Evolutionary conservation across 2,888 invertebrate genomes (phyloP).

Genomic region (Apantesis nais): DNA sequence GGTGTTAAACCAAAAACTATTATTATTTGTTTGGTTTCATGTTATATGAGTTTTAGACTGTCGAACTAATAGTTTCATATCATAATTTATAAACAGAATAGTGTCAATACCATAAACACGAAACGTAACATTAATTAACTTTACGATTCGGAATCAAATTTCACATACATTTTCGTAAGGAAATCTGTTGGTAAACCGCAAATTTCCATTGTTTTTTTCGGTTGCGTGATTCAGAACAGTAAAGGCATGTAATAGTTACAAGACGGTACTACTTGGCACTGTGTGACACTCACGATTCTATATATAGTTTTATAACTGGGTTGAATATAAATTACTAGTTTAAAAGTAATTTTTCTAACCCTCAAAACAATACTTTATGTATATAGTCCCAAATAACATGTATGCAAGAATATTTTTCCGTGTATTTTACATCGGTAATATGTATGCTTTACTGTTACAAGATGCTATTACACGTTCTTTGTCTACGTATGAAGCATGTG

Average conservation of each 20-base stretch:
- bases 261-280: constrained; percentile 60
- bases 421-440: not conserved
- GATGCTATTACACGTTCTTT: too few relatives aligned
- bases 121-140: not conserved
- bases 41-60: too few relatives aligned
- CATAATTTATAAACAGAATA: constrained; percentile 14
- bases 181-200: constrained; percentile 27
- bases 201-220: constrained; percentile 25
- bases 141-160: not conserved
- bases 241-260: constrained; percentile 52
- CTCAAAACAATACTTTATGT: too few relatives aligned
- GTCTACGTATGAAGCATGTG: too few relatives aligned
- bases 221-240: constrained; percentile 52
- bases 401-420: too few relatives aligned
- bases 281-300: constrained; percentile 52
- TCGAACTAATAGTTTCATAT: too few relatives aligned
- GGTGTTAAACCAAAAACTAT: too few relatives aligned
- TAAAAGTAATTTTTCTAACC: not conserved
- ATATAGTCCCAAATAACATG: too few relatives aligned
- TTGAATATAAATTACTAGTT: constrained; percentile 3
- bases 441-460: not conserved
- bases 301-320: constrained; percentile 13
- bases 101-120: constrained; percentile 11
- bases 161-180: constrained; percentile 14
- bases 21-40: too few relatives aligned